A percentile compares a stretch with the other conserved stretches of the same genome.
phyloP scores from a whole-genome alignment of 2,797 vertebrate genomes.

The Pangasius mekongensis region DNA sequence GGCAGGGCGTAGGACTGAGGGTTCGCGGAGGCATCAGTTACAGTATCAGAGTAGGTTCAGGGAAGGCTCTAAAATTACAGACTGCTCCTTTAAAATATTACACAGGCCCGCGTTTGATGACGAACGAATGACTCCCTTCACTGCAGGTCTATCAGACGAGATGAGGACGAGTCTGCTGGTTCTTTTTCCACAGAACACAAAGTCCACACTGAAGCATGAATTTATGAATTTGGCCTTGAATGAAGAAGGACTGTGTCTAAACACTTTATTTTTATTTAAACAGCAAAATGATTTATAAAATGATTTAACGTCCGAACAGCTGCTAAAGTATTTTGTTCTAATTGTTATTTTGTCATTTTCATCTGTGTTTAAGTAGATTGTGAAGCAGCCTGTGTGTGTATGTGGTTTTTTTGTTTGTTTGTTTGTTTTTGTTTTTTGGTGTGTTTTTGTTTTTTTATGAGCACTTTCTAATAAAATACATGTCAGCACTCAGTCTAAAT shows the following conservation, averaged over 20 bases:
- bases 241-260: neutral
- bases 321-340: neutral
- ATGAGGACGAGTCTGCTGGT: neutral
- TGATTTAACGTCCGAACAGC: neutral
- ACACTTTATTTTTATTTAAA: neutral
- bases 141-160: constrained; percentile 40
- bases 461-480: constrained; percentile 20
- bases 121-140: neutral
- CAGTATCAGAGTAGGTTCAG: neutral
- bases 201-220: neutral
- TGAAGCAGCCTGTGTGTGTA: neutral
- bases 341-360: neutral
- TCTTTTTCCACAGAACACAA: neutral
- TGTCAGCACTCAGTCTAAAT: neutral
- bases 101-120: neutral
- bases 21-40: neutral
- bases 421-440: neutral
- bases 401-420: neutral
- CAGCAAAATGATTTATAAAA: too few species aligned
- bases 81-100: neutral
- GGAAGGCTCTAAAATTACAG: neutral
- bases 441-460: neutral
- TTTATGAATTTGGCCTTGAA: constrained; percentile 4
- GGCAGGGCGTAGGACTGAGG: neutral
- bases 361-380: neutral